Evolutionary conservation across 2,888 invertebrate genomes (phyloP), one percentile per base, ranked within the genome.

Genomic region (Seira sanloemensis): DNA sequence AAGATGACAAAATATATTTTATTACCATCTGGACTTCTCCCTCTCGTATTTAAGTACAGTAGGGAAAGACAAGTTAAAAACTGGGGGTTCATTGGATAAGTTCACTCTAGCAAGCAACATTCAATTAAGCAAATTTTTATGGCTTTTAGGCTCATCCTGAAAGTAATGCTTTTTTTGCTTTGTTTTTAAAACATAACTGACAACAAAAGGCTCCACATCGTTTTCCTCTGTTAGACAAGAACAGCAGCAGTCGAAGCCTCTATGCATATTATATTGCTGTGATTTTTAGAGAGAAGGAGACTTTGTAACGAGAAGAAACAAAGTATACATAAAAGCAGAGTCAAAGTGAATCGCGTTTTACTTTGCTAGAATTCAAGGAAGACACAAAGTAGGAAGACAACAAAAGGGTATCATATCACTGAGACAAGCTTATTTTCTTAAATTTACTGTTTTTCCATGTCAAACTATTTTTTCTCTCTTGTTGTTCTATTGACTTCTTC

Each of bases 81-180:
- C 62, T 62, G 62, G 62, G 62, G 12, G 62, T 62, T 50, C 68
- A 46, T 18, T 58, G 26, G 66, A 68, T 74, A n/a, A 46, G 68
- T 80, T 68, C 68, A 74, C 19, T 80, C 27, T 79, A 37, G 67
- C 72, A 80, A 24, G 62, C 66, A 80, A 26, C 66, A 79, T 73
- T 78, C 58, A 74, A 65, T 79, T 79, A 79, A 73, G 73, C 80
- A 74, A 80, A 80, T 74, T 74, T 80, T 80, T 80, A 80, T 74
- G 67, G 62, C 62, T 62, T 65, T 68, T 54, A 46, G 62, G 67
- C 79, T 78, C 79, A 74, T 80, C 79, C 79, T 71, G 68, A 9
- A 62, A 23, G 62, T 62, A 62, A 68, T 77, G 18, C 78, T 62
- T 69, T 37, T 46, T 37, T 50, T 50, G 19, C 50, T 37, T 71